Evolutionary conservation across 1,140 invertebrate species (phyloP).

Genomic region (Pseudomyrmex cubaensis): DNA sequence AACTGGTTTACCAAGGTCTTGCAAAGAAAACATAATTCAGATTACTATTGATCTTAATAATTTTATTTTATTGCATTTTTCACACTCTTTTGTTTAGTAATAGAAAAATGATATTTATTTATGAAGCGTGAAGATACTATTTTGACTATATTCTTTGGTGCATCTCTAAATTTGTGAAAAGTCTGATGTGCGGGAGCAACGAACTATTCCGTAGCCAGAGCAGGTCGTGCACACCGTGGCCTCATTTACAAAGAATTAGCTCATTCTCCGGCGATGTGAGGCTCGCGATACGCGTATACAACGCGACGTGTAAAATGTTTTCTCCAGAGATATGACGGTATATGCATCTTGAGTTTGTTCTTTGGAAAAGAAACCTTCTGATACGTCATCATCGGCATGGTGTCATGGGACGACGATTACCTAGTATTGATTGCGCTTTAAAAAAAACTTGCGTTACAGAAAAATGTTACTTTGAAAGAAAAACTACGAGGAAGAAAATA

Average conservation of each 20-base stretch:
- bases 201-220: constrained; percentile 40
- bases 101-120: too few species aligned
- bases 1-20: too few species aligned
- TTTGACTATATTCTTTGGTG: not conserved
- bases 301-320: constrained; percentile 61
- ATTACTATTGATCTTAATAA: too few species aligned
- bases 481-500: constrained; percentile 28
- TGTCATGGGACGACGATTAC: not conserved
- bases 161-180: not conserved
- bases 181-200: constrained; percentile 2
- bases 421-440: constrained; percentile 3
- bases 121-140: not conserved
- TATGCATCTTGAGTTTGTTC: constrained; percentile 42
- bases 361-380: constrained; percentile 54
- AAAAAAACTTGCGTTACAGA: not conserved
- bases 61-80: too few species aligned
- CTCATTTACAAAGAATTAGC: constrained; percentile 61
- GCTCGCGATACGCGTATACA: constrained; percentile 33
- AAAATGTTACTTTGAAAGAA: constrained; percentile 21
- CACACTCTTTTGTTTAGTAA: too few species aligned
- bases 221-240: constrained; percentile 45
- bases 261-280: constrained; percentile 52
- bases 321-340: constrained; percentile 52
- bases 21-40: too few species aligned
- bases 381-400: constrained; percentile 41